phyloP scores from a whole-genome alignment of 2,888 invertebrate genomes.

The Andricus quercusramuli region DNA sequence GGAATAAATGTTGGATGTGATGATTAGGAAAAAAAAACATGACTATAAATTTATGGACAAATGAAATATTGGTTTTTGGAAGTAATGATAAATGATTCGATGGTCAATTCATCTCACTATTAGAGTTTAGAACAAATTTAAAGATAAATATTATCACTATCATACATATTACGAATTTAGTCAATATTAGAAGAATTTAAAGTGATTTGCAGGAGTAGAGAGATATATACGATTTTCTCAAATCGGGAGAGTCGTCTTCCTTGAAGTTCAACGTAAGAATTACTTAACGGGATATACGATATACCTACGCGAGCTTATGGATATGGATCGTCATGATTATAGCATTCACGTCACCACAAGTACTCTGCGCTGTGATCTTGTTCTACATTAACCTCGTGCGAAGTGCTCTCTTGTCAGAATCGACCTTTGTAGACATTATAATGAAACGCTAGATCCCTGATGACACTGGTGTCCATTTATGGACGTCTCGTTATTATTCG shows the following conservation, averaged over 20 bases:
- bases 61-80: too few species aligned
- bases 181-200: neutral
- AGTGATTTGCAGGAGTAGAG: neutral
- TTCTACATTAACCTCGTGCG: constrained; percentile 47
- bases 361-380: constrained; percentile 33
- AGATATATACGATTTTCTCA: constrained; percentile 4
- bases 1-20: too few species aligned
- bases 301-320: constrained; percentile 53
- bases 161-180: neutral
- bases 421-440: constrained; percentile 22
- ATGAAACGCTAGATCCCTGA: constrained; percentile 33
- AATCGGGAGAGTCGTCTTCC: constrained; percentile 54
- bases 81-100: too few species aligned
- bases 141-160: too few species aligned
- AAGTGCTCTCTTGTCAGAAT: constrained; percentile 21
- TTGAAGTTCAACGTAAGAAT: constrained; percentile 55
- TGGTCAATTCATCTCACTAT: too few species aligned
- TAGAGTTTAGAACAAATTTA: too few species aligned
- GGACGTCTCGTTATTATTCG: constrained; percentile 36
- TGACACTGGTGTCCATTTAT: constrained; percentile 33
- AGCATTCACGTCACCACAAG: constrained; percentile 36
- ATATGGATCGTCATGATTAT: constrained; percentile 56
- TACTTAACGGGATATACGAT: constrained; percentile 51
- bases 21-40: too few species aligned
- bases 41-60: too few species aligned